phyloP scores from a whole-genome alignment of 1,140 invertebrate genomes.

The Drosophila tropicalis region DNA sequence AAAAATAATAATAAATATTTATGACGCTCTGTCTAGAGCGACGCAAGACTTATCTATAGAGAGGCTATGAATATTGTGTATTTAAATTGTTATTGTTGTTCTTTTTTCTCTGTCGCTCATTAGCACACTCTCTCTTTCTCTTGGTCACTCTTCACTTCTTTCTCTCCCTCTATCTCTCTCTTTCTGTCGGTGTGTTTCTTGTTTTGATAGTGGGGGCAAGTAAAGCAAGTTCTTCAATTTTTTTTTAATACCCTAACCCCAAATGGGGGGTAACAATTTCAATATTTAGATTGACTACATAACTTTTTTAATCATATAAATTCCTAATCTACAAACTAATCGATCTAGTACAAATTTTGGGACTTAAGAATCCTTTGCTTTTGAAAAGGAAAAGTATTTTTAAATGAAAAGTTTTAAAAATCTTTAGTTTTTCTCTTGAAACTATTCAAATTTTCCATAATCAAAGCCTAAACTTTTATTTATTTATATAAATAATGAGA shows the following conservation, averaged over 20 bases:
- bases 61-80: slow-evolving; percentile 41
- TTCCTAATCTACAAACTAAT: neutral
- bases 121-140: slow-evolving; percentile 21
- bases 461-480: too few relatives aligned
- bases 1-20: slow-evolving; percentile 63
- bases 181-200: neutral
- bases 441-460: too few relatives aligned
- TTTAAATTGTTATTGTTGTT: slow-evolving; percentile 56
- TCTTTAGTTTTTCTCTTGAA: too few relatives aligned
- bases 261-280: neutral
- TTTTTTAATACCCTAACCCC: slow-evolving; percentile 15
- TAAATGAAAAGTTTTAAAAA: too few relatives aligned
- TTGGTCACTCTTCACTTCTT: slow-evolving; percentile 7
- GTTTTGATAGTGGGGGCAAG: slow-evolving; percentile 57
- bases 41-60: slow-evolving; percentile 61
- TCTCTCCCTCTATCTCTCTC: slow-evolving; percentile 16
- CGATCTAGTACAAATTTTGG: neutral
- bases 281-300: neutral
- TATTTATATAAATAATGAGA: too few relatives aligned
- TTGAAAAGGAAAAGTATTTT: too few relatives aligned
- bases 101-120: slow-evolving; percentile 16
- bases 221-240: slow-evolving; percentile 51
- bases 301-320: neutral
- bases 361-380: too few relatives aligned
- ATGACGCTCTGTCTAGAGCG: slow-evolving; percentile 65